Conservation (phyloP, 1,140 invertebrate species). For the Achatina immaculata region DNA sequence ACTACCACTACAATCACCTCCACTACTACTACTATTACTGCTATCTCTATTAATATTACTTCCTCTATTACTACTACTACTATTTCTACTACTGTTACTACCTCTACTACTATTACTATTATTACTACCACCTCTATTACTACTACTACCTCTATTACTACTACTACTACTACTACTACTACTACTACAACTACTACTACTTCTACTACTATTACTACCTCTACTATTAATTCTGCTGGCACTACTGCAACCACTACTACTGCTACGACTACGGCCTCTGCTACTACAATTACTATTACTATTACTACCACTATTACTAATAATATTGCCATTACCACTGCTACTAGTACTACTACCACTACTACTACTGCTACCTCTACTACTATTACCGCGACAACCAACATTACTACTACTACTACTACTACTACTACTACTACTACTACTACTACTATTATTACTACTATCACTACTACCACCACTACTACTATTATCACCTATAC, state of each 20-base stretch:
- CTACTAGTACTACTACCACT: conserved; percentile 21
- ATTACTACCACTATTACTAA: conserved; percentile 8
- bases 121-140: neutral
- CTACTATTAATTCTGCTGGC: too few relatives aligned
- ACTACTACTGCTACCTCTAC: conserved; percentile 21
- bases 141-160: conserved; percentile 23
- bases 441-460: conserved; percentile 17
- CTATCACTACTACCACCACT: conserved; percentile 13
- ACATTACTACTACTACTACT: conserved; percentile 19
- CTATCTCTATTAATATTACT: too few relatives aligned
- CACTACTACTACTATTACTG: too few relatives aligned
- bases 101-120: neutral
- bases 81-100: too few relatives aligned
- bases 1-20: too few relatives aligned
- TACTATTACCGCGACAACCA: conserved; percentile 6
- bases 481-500: conserved; percentile 10
- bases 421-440: conserved; percentile 24
- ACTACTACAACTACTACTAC: conserved; percentile 22
- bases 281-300: too few relatives aligned
- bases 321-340: neutral
- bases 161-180: conserved; percentile 25
- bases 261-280: too few relatives aligned
- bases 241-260: too few relatives aligned
- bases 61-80: too few relatives aligned
- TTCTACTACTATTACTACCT: neutral